Conservation (phyloP, 2,113 vertebrate genomes). For the Psittacara wagleri region DNA sequence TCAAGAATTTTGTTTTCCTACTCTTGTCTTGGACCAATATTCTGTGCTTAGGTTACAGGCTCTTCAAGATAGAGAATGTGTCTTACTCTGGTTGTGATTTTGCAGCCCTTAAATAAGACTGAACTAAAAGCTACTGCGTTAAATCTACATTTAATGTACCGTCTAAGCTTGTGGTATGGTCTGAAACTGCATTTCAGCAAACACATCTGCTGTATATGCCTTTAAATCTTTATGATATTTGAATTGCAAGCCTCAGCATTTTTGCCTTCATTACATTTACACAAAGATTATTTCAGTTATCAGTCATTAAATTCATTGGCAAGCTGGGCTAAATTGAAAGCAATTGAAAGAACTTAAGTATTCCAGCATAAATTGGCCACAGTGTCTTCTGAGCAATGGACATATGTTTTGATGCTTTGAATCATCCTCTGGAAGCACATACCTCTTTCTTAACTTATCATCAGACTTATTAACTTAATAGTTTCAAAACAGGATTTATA, state of each 20-base stretch:
- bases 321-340: not conserved
- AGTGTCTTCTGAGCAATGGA: not conserved
- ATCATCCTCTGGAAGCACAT: not conserved
- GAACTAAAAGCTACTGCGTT: not conserved
- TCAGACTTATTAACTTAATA: not conserved
- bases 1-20: not conserved
- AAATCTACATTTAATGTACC: not conserved
- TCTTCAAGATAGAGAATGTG: not conserved
- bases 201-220: not conserved
- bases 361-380: not conserved
- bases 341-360: not conserved
- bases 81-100: not conserved
- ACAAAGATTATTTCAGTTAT: not conserved
- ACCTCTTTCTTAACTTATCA: not conserved
- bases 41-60: not conserved
- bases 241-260: not conserved
- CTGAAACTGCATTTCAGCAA: not conserved
- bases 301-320: not conserved
- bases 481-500: not conserved
- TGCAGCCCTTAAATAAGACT: not conserved
- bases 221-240: not conserved
- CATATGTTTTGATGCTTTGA: not conserved
- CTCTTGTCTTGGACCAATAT: not conserved
- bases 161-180: not conserved
- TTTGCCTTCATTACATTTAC: not conserved